phyloP scores from a whole-genome alignment of 2,888 invertebrate genomes.

The Protonemura montana region DNA sequence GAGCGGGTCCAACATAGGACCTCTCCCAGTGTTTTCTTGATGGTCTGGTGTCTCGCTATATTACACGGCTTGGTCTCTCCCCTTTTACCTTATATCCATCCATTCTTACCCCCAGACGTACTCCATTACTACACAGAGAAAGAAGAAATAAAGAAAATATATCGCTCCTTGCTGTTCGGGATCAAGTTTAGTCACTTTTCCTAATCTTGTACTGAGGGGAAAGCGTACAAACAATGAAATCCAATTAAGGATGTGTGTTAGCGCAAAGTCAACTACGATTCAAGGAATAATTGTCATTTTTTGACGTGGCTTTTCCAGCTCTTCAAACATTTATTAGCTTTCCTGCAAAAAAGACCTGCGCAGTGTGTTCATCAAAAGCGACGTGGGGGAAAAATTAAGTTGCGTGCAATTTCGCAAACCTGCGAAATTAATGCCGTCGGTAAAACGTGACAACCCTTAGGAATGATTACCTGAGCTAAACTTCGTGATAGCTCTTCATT shows the following conservation, averaged over 20 bases:
- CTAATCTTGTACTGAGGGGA: slow-evolving; percentile 23
- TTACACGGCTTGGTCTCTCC: slow-evolving; percentile 31
- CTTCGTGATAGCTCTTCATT: slow-evolving; percentile 24
- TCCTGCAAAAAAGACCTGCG: not conserved
- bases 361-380: not conserved
- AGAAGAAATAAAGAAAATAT: slow-evolving; percentile 40
- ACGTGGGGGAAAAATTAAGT: not conserved
- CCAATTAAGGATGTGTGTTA: not conserved
- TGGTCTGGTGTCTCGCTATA: slow-evolving; percentile 22
- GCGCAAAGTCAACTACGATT: not conserved
- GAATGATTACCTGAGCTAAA: slow-evolving; percentile 9
- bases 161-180: slow-evolving; percentile 20
- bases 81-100: slow-evolving; percentile 14
- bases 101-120: slow-evolving; percentile 15
- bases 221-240: not conserved
- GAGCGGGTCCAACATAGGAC: not conserved
- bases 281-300: not conserved
- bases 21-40: slow-evolving; percentile 16
- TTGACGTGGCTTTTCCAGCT: not conserved
- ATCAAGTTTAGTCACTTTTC: slow-evolving; percentile 38
- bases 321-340: not conserved
- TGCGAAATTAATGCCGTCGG: slow-evolving; percentile 33
- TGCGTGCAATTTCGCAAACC: not conserved
- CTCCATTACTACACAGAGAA: slow-evolving; percentile 37
- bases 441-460: slow-evolving; percentile 36